Base-by-base conservation (phyloP, 2,797 vertebrate genomes). In the Eupleurogrammus muticus region DNA sequence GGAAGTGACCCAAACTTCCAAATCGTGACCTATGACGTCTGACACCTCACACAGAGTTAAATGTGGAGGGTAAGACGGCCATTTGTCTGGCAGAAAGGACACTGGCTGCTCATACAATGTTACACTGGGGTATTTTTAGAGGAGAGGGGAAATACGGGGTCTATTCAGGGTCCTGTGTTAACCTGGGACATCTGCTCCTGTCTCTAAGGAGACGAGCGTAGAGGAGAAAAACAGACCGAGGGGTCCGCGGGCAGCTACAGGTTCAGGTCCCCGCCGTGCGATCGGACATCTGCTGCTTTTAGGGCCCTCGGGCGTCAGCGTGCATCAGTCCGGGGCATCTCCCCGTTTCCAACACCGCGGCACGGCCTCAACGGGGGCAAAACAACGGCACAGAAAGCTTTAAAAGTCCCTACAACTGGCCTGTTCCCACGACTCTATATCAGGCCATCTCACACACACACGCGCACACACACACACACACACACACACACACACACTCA, bases 371-470 rank as follows among this genome's bases (percentile, higher is more conserved):
- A 68, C 73, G 50, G 79, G 69, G 70, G 60, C 68, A 66, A 17
- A 53, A 72, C 70, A 23, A 38, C 70, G 64, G 55, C 57, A 72
- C 23, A 55, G n/a, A 12, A 69, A 36, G 34, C 71, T 79, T 69
- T 35, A 61, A 74, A n/a, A 62, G 73, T 19, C 46, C 51, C 74
- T 60, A 24, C 19, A 17, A 44, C 19, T 49, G 36, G 75, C 73
- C 59, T 5, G 46, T 89, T 91, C 86, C 85, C 89, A 90, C 78
- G 76, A 53, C 67, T 75, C 83, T 85, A 89, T 83, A 87, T 84
- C 79, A 70, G 74, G 79, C 71, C 64, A 59, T 10, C 64, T 16
- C 70, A 66, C 73, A 40, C 61, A 75, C 66, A 53, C 59, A 70
- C 54, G 40, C 65, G 48, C 53, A 68, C 61, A 62, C 21, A 28